Base-by-base conservation (phyloP, 35 echinoderm and acorn worm species). In the Hemicentrotus pulcherrimus region DNA sequence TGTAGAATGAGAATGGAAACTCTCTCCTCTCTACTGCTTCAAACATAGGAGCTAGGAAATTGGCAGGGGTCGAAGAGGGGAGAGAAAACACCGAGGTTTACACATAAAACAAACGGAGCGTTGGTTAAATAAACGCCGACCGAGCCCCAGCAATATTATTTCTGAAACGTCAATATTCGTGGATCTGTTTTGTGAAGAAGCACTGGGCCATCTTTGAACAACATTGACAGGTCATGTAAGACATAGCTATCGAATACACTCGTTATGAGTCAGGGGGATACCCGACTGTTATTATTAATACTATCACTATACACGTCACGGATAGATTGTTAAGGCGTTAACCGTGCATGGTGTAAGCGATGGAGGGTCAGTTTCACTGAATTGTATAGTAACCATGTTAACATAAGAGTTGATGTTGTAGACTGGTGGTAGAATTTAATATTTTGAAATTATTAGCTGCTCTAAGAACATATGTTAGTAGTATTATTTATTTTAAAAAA, bases 141-240 rank as follows among this genome's bases (percentile, higher is more conserved):
- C 91, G 91, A 93, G 91, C 32, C 30, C 91, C 32, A 31, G 91
- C 48, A 93, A 93, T 93, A 58, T 93, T 93, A 93, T 93, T 93
- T 93, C 91, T 93, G 91, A 93, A 93, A 93, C 48, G 91, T 93
- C 91, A 93, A 93, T 93, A 93, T 93, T 47, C 91, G 91, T 93
- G 32, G 91, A 58, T 93, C 91, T 90, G 88, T 93, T 93, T 93
- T 50, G 32, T 47, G 91, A 93, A 93, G 91, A 58, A 93, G 45
- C 91, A 50, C 32, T 31, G 48, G 32, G 91, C 48, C 88, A 90
- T 90, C 32, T 90, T 90, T 41, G 88, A 33, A 90, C 46, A 90
- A 41, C 88, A 47, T 47, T 33, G 46, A 3, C 65, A n/a, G 65
- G 65, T 78, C 65, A 78, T 78, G 65, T 78, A 78, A 78, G 65